Percentiles rank a stretch among this genome's conserved stretches.
phyloP scores from a whole-genome alignment of 2,113 vertebrate species.

The Peromyscus maniculatus region DNA sequence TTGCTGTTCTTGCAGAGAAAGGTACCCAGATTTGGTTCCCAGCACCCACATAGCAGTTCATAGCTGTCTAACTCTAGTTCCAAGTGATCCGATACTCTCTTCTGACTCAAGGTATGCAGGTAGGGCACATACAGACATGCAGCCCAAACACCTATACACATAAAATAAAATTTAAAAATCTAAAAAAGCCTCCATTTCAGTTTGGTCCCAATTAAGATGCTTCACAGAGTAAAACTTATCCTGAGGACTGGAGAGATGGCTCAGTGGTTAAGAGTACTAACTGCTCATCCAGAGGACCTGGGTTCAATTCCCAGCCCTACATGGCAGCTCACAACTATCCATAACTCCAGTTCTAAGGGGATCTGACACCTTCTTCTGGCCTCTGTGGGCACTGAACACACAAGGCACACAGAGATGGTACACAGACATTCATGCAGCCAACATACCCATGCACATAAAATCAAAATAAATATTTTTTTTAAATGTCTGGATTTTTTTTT shows the following conservation, averaged over 20 bases:
- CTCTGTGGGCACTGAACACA: background rate
- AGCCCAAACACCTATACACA: background rate
- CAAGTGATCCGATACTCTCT: background rate
- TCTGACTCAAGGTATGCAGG: background rate
- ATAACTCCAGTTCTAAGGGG: background rate
- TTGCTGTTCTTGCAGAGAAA: background rate
- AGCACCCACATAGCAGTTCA: background rate
- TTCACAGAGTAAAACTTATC: conserved; percentile 14
- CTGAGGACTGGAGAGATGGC: background rate
- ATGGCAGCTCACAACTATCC: background rate
- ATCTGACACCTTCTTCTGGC: background rate
- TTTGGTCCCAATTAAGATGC: background rate
- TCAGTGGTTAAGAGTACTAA: background rate
- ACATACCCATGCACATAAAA: background rate
- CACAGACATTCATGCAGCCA: background rate
- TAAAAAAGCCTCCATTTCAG: conserved; percentile 6
- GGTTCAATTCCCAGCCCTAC: background rate
- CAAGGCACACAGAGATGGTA: background rate
- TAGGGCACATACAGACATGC: background rate
- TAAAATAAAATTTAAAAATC: background rate
- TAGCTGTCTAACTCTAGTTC: background rate
- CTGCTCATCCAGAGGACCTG: background rate
- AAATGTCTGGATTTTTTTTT: background rate
- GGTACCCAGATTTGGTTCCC: background rate
- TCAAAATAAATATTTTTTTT: background rate